These are phyloP conservation scores for Aspidiotus destructor DNA, from an alignment of 2,888 invertebrate species.

Conservation along the genomic window DNA sequence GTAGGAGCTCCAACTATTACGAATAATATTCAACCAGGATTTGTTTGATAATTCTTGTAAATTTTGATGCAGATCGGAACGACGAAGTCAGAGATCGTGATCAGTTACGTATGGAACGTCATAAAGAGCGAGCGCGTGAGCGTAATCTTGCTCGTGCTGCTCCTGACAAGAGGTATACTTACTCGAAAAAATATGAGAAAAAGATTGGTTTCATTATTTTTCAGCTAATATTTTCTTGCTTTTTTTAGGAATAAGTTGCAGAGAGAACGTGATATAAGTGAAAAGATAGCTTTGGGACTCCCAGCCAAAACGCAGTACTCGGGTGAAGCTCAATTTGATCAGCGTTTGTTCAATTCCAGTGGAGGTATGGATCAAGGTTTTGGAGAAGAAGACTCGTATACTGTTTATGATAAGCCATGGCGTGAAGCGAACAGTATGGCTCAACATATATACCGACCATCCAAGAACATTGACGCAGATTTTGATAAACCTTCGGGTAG, in stretches of 20 bases:
- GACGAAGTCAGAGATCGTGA: constrained; percentile 75
- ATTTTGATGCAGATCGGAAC: constrained; percentile 45
- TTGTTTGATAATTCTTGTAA: background rate
- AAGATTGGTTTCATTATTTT: background rate
- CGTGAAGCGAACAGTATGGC: constrained; percentile 76
- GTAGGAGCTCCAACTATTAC: constrained; percentile 36
- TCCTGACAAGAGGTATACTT: constrained; percentile 68
- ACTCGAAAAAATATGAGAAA: background rate
- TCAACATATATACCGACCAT: constrained; percentile 80
- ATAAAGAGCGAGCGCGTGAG: constrained; percentile 84
- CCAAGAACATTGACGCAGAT: constrained; percentile 78
- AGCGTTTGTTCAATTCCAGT: constrained; percentile 85
- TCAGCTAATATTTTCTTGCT: constrained; percentile 1
- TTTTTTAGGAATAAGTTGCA: constrained; percentile 53
- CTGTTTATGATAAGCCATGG: constrained; percentile 98
- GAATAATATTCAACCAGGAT: background rate
- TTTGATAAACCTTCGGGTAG: constrained; percentile 65
- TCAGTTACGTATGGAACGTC: constrained; percentile 74
- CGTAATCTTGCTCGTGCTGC: constrained; percentile 86
- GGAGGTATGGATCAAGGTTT: constrained; percentile 91
- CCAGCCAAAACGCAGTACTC: constrained; percentile 66
- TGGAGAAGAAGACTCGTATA: constrained; percentile 94
- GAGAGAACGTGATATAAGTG: constrained; percentile 92
- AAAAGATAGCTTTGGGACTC: constrained; percentile 94
- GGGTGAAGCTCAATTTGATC: constrained; percentile 85